Evolutionary conservation across 1,140 invertebrate species (phyloP), one percentile per base, ranked within the genome.

Genomic region (Chrysoperla carnea): DNA sequence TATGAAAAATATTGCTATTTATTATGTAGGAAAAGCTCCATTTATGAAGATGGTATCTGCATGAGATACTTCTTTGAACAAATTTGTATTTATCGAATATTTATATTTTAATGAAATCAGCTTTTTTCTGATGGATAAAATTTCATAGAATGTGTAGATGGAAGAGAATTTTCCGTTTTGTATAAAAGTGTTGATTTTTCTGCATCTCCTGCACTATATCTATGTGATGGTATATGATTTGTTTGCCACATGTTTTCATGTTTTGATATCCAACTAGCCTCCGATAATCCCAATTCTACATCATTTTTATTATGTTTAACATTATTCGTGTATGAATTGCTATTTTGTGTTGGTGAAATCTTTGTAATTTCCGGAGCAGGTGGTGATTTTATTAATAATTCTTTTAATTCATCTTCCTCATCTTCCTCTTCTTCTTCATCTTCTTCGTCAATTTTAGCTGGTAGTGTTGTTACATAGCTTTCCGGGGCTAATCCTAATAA

Each of bases 401-500:
- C 17, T 9, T 9, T 12, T 12, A 33, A 33, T 33, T 33, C 8
- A 41, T 51, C 48, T 44, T 46, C 44, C 1, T 9, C 23, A 9
- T 40, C 39, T 11, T 39, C 15, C 14, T 41, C 36, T 14, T 43
- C 43, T 12, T 47, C 48, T n/a, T 14, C 39, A 9, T 43, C 47
- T 48, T 27, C 47, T 49, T 11, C 45, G 42, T 42, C 47, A 56
- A 40, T 42, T 47, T 12, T 46, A 43, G 14, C 52, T 8, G 50
- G 51, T 7, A 46, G 42, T 38, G 55, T 53, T 31, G 55, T 54
- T 35, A 45, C 41, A n/a, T 66, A 45, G 33, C 51, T 51, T 13
- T 66, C 59, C 8, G 67, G 54, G 51, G 68, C 63, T 17, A 72
- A 54, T 9, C 68, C 69, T 36, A 72, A 58, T 38, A 68, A 62